Conservation (phyloP, 2,888 invertebrate species). For the Drosophila anceps region DNA sequence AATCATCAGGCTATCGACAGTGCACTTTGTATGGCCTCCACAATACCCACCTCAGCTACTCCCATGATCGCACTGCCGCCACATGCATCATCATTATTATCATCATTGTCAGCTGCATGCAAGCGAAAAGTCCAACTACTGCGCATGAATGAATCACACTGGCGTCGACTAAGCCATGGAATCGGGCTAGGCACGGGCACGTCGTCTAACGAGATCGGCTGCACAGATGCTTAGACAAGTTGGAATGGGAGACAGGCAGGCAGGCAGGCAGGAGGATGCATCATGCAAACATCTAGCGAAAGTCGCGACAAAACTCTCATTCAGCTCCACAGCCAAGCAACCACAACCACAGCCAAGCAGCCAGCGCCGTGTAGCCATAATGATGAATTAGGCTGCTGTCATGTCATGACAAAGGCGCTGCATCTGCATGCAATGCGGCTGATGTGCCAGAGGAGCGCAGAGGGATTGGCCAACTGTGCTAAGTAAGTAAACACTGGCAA, state of each 20-base stretch:
- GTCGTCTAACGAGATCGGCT: conserved; percentile 71
- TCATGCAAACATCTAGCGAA: conserved; percentile 76
- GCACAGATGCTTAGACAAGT: conserved; percentile 30
- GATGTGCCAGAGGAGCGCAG: conserved; percentile 24
- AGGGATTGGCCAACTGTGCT: conserved; percentile 22
- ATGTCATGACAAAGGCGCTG: conserved; percentile 82
- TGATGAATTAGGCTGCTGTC: conserved; percentile 83
- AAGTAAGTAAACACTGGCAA: conserved; percentile 73
- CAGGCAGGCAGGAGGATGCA: conserved; percentile 16
- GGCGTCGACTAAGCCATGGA: conserved; percentile 41
- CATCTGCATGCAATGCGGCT: conserved; percentile 75
- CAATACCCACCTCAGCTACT: background rate
- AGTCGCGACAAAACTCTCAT: conserved; percentile 80
- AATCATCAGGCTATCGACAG: conserved; percentile 70
- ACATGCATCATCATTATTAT: conserved; percentile 75
- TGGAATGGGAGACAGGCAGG: background rate
- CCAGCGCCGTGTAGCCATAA: conserved; percentile 71
- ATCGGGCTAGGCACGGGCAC: conserved; percentile 43
- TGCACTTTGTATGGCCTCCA: conserved; percentile 56
- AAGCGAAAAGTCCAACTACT: conserved; percentile 71
- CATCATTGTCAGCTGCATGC: conserved; percentile 77
- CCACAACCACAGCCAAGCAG: conserved; percentile 41
- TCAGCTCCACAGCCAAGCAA: conserved; percentile 31
- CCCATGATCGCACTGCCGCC: conserved; percentile 37
- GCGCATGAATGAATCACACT: conserved; percentile 79